Base-by-base conservation (phyloP, 2,797 vertebrate genomes). In the Florisuga fusca region DNA sequence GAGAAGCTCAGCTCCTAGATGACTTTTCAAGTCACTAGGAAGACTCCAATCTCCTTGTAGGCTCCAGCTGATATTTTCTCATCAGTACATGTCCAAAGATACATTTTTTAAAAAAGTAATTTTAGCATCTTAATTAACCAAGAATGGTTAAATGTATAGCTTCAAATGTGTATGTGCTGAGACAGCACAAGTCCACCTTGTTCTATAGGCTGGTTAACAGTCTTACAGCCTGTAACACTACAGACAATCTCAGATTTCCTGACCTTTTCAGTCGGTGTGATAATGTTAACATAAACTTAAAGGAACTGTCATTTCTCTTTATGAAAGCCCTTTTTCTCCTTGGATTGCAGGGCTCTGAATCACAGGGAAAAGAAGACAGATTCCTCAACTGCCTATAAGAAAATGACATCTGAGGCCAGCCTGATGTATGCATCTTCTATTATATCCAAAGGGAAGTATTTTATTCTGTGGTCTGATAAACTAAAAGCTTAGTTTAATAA, bases 201-300 rank as follows among this genome's bases (percentile, higher is more conserved):
- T 41, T 41, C 69, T 53, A 45, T 4, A 45, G 62, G 33, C 34
- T 81, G 5, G 1, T 67, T 90, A 86, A 48, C 67, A 87, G 68
- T 55, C 36, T 73, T 62, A 80, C 20, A 48, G 54, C 69, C 74
- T 72, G 31, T 53, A 69, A 83, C 36, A 22, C 26, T 85, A 59
- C 58, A 87, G 75, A 72, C 50, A 46, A 66, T 64, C 66, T 57
- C 2, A 5, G 69, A 81, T 84, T 78, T 76, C 77, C 69, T 91
- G 73, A 94, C 76, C 51, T 95, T 96, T 94, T 91, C 84, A 67
- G 27, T n/a, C 4, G 2, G 21, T 83, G 62, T 79, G 63, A 89
- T 91, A 92, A 94, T 64, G 36, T 88, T 93, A 90, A 95, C 84
- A 91, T 76, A 86, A 95, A 94, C 72, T 71, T 92, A 92, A 81